phyloP scores from a whole-genome alignment of 2,888 invertebrate species.

The Ophion costatus region DNA sequence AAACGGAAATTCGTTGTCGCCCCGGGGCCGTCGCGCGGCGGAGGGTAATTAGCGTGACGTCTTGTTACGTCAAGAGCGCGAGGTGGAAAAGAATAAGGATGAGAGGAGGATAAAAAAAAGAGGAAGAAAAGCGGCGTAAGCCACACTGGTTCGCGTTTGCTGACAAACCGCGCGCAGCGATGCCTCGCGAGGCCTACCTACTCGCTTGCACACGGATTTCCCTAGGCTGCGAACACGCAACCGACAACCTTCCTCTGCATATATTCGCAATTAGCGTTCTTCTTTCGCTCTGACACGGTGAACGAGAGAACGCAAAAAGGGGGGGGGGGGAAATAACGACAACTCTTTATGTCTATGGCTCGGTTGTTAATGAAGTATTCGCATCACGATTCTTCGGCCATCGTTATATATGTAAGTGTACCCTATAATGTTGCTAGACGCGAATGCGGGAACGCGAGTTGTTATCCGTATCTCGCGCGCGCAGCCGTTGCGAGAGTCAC shows the following conservation, averaged over 20 bases:
- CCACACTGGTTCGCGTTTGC: conserved; percentile 26
- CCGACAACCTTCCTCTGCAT: conserved; percentile 56
- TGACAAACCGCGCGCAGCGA: conserved; percentile 46
- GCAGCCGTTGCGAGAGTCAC: conserved; percentile 18
- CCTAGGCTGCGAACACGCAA: conserved; percentile 60
- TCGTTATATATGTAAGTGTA: neutral
- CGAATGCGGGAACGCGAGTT: conserved; percentile 43
- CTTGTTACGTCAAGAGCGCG: conserved; percentile 72
- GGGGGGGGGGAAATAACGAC: conserved; percentile 23
- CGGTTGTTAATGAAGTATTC: conserved; percentile 64
- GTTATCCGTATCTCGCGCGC: conserved; percentile 41
- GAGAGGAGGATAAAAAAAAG: conserved; percentile 14
- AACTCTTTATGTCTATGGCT: conserved; percentile 51
- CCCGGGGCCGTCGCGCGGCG: conserved; percentile 41
- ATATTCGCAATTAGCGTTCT: conserved; percentile 64
- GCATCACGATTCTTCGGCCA: conserved; percentile 56
- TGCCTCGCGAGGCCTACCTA: conserved; percentile 35
- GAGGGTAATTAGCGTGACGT: conserved; percentile 75
- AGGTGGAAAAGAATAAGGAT: conserved; percentile 59
- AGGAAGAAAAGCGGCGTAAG: conserved; percentile 31
- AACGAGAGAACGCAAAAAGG: conserved; percentile 32
- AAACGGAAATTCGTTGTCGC: conserved; percentile 65
- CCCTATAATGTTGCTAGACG: conserved; percentile 45
- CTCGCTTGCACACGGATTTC: conserved; percentile 53
- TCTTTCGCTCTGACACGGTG: conserved; percentile 44